Evolutionary conservation across 2,888 invertebrate species (phyloP), one percentile per base, ranked within the genome.

Genomic region (Alviniconcha strummeri): DNA sequence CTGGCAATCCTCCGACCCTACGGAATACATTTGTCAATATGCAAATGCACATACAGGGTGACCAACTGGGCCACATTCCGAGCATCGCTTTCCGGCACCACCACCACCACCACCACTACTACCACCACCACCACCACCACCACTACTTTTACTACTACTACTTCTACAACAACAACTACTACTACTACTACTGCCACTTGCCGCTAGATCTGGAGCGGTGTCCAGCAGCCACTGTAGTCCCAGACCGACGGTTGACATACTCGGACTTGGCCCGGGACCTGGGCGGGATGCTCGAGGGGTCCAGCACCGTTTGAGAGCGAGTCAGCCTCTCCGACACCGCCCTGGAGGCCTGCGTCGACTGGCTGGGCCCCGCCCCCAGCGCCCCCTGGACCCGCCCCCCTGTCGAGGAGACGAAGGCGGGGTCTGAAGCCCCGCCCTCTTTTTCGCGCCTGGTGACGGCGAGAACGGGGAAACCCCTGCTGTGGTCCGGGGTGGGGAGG

Each of bases 401-500:
- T 56, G 60, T 11, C 55, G 7, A 1, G 13, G 69, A 69, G 69
- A 11, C n/a, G 69, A 69, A 5, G n/a, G 17, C 17, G 36, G 36
- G 36, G 17, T 69, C 69, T 7, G 69, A 69, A 69, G 17, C 69
- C n/a, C 13, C n/a, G n/a, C 77, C 80, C 0, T 64, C 36, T 5
- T 19, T 75, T 13, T 57, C 78, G 8, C 64, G 36, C n/a, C 83
- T 76, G 7, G 85, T 84, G 15, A 83, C 84, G 5, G 86, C 83
- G 54, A 87, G 82, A 0, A 81, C 82, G 5, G 85, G 86, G 57
- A 85, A 83, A 0, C 80, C 79, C 2, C 82, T 76, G 7, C 77
- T 81, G 36, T 7, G 55, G 36, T 74, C 82, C 5, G 80, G 74
- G 69, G 72, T 6, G 72, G 57, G 83, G 71, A 36, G 57, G 78